Conservation (phyloP, 2,113 vertebrate species). For the Acrocephalus kingi region DNA sequence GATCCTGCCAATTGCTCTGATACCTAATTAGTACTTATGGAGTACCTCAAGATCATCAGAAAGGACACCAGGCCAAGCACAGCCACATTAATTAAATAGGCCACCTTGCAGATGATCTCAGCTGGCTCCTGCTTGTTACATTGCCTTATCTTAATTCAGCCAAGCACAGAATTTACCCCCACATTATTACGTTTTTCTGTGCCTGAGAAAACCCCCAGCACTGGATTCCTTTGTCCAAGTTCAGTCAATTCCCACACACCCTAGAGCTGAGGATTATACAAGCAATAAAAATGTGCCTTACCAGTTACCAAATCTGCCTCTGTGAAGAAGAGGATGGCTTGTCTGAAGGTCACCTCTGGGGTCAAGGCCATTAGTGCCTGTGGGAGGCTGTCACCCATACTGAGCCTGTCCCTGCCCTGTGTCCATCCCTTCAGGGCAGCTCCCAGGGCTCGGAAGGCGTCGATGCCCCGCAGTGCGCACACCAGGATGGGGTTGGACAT, state of each 20-base stretch:
- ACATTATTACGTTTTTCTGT: not conserved
- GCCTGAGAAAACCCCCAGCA: not conserved
- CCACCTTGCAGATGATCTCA: not conserved
- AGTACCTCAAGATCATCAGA: not conserved
- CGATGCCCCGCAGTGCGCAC: constrained; percentile 35
- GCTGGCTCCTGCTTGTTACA: not conserved
- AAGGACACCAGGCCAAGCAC: not conserved
- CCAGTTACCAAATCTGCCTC: constrained; percentile 65
- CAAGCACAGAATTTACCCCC: not conserved
- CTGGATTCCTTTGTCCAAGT: not conserved
- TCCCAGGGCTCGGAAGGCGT: constrained; percentile 56
- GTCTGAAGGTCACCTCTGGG: constrained; percentile 74
- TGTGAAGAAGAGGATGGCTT: constrained; percentile 73
- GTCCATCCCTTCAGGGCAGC: constrained; percentile 6
- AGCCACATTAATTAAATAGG: not conserved
- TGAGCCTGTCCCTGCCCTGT: not conserved
- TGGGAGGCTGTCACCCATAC: not conserved
- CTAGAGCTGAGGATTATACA: not conserved
- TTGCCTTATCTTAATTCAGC: not conserved
- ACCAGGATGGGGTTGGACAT: constrained; percentile 62
- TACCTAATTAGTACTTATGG: not conserved
- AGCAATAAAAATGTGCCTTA: not conserved
- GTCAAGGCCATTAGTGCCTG: constrained; percentile 70
- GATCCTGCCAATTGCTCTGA: not conserved
- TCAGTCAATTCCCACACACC: not conserved